phyloP scores from a whole-genome alignment of 2,797 vertebrate genomes.

The Microctenopoma steveboyesi region DNA sequence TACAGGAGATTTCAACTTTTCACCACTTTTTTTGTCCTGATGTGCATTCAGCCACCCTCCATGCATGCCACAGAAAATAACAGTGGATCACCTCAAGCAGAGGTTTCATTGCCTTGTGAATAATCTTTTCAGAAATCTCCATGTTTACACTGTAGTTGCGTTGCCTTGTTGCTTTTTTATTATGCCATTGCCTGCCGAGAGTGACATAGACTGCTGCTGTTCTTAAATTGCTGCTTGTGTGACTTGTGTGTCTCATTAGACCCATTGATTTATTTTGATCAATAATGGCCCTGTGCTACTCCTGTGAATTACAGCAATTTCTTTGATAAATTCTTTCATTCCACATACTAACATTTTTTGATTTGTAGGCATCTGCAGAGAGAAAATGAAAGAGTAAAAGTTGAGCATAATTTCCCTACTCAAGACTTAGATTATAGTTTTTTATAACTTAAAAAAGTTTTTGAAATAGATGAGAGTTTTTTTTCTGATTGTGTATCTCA shows the following conservation, averaged over 20 bases:
- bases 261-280: background rate
- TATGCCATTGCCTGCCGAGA: background rate
- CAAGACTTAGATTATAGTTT: no score
- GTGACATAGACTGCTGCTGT: background rate
- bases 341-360: background rate
- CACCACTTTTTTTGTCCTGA: background rate
- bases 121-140: slow-evolving; percentile 21
- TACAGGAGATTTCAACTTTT: slow-evolving; percentile 33
- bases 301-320: slow-evolving; percentile 7
- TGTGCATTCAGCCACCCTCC: slow-evolving; percentile 6
- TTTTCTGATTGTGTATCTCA: no score
- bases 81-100: slow-evolving; percentile 8
- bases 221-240: slow-evolving; percentile 8
- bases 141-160: background rate
- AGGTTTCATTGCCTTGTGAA: background rate
- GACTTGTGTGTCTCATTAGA: slow-evolving; percentile 3
- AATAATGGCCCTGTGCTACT: background rate
- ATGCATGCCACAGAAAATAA: slow-evolving; percentile 15
- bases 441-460: no score
- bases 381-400: background rate
- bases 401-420: background rate
- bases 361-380: background rate
- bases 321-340: background rate
- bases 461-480: no score
- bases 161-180: slow-evolving; percentile 2